Conservation (phyloP, 2,113 vertebrate species). For the Eudorcas thomsonii region DNA sequence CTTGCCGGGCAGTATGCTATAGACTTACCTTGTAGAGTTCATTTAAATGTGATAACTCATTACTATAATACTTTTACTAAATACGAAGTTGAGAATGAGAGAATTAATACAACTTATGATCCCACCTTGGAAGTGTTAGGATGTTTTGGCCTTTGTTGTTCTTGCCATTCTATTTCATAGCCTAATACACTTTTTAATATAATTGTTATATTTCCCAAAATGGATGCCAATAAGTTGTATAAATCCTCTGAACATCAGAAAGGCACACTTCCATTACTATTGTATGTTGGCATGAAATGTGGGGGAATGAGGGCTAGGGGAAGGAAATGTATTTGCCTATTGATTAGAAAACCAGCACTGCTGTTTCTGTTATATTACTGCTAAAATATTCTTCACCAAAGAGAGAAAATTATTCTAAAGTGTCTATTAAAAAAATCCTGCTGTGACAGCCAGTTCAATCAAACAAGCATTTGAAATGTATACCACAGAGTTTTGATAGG, state of each 20-base stretch:
- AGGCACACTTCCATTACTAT: not conserved
- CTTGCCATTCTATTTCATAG: not conserved
- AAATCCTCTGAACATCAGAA: not conserved
- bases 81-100: not conserved
- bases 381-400: not conserved
- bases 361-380: not conserved
- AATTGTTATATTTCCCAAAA: not conserved
- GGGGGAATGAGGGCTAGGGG: not conserved
- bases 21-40: not conserved
- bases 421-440: slow-evolving; percentile 2
- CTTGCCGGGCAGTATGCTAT: not conserved
- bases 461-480: not conserved
- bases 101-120: not conserved
- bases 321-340: not conserved
- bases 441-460: not conserved
- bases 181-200: not conserved
- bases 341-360: not conserved
- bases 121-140: not conserved
- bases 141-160: not conserved
- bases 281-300: not conserved
- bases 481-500: not conserved
- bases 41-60: not conserved
- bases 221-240: not conserved
- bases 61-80: not conserved
- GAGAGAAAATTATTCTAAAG: not conserved